These are phyloP conservation scores for Falco rusticolus DNA, from an alignment of 2,797 vertebrate genomes.

Conservation along the genomic window DNA sequence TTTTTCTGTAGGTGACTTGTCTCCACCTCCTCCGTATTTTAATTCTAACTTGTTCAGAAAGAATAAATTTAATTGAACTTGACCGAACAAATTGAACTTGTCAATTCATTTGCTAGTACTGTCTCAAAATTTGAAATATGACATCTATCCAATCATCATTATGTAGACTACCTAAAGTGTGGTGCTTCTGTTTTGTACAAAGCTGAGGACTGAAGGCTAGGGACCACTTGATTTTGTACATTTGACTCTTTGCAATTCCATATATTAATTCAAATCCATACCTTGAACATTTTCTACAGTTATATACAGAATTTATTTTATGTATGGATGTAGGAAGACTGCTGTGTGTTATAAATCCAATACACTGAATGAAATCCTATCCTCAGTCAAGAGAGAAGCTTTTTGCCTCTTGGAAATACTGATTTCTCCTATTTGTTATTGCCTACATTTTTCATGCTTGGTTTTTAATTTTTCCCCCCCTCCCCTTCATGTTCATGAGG, in stretches of 20 bases:
- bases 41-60: not conserved
- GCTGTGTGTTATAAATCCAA: not conserved
- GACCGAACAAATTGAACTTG: not conserved
- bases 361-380: not conserved
- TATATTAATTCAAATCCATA: not conserved
- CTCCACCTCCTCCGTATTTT: not conserved
- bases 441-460: not conserved
- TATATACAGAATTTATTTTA: rapidly evolving
- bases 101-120: rapidly evolving
- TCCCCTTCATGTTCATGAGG: not conserved
- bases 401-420: not conserved
- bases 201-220: rapidly evolving
- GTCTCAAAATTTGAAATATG: not conserved
- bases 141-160: too few relatives aligned
- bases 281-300: not conserved
- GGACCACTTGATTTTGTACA: not conserved
- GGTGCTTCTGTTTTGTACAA: not conserved
- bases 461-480: rapidly evolving
- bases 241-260: not conserved
- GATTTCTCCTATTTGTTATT: not conserved
- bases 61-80: not conserved
- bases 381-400: not conserved
- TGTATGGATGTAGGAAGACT: not conserved
- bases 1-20: not conserved
- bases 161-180: not conserved